A percentile compares a stretch with the other conserved stretches of the same genome.
These are phyloP conservation scores for Varroa destructor DNA, from an alignment of 1,140 invertebrate species.

Conservation along the genomic window DNA sequence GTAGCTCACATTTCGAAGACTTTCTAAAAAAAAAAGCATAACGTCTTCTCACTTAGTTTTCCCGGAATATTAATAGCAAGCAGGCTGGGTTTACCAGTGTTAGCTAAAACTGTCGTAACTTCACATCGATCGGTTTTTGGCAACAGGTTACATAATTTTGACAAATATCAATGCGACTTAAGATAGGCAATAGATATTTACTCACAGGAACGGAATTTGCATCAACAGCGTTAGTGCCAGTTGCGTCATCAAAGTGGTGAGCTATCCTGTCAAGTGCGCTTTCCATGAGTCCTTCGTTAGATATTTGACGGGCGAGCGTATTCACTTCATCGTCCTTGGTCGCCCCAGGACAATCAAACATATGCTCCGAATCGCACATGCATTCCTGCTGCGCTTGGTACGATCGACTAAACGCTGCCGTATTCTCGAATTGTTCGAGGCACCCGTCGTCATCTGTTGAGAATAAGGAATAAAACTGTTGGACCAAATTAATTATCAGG, in stretches of 20 bases:
- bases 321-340: conserved; percentile 41
- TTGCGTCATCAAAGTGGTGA: conserved; percentile 33
- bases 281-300: conserved; percentile 37
- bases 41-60: too few species aligned
- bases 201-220: too few species aligned
- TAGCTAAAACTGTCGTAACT: too few species aligned
- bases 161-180: too few species aligned
- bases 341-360: conserved; percentile 70
- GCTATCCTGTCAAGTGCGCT: conserved; percentile 37
- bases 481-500: not conserved
- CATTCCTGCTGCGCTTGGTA: conserved; percentile 87
- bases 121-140: too few species aligned
- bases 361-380: conserved; percentile 95
- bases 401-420: conserved; percentile 80
- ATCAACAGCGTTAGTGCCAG: too few species aligned
- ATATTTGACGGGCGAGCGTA: conserved; percentile 40
- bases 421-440: conserved; percentile 81
- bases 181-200: too few species aligned
- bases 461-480: conserved; percentile 30
- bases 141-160: too few species aligned
- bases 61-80: too few species aligned
- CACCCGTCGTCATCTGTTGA: conserved; percentile 64
- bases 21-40: too few species aligned
- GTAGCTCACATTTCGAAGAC: too few species aligned
- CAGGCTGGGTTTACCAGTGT: too few species aligned